Conservation (phyloP, 2,888 invertebrate species). For the Didymodactylos carnosus region DNA sequence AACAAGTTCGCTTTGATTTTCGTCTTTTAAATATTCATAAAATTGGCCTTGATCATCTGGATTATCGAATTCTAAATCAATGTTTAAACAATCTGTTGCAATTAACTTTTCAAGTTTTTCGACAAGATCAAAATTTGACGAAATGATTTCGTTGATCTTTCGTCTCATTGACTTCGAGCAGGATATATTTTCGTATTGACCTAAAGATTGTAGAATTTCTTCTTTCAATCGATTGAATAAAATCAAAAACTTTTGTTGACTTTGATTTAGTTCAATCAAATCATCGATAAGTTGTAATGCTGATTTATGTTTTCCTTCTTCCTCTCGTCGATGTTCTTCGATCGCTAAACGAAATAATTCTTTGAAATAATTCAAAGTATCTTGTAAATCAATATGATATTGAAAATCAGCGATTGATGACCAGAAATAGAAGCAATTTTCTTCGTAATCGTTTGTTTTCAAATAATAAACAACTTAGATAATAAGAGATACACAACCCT, state of each 20-base stretch:
- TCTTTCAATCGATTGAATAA: neutral
- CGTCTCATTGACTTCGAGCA: neutral
- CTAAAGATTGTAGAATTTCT: neutral
- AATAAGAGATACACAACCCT: too few relatives aligned
- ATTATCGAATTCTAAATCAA: neutral
- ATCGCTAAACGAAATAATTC: neutral
- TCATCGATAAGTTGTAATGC: neutral
- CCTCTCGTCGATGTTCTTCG: neutral
- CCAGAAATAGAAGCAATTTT: neutral
- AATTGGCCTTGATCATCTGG: neutral
- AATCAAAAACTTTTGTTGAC: neutral
- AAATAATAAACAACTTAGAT: neutral
- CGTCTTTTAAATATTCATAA: neutral
- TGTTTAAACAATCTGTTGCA: neutral
- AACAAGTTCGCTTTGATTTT: neutral
- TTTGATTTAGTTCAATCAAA: neutral
- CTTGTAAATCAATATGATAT: neutral
- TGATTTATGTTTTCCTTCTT: neutral
- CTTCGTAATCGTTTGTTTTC: neutral
- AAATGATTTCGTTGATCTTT: neutral
- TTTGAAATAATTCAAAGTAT: neutral
- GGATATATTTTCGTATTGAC: neutral
- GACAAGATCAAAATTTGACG: neutral
- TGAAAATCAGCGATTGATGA: neutral
- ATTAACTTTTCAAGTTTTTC: neutral